A percentile compares a stretch with the other conserved stretches of the same genome.
These are phyloP conservation scores for Beroe ovata DNA, from an alignment of 37 sponge, comb jelly and placozoan species.

Conservation along the genomic window DNA sequence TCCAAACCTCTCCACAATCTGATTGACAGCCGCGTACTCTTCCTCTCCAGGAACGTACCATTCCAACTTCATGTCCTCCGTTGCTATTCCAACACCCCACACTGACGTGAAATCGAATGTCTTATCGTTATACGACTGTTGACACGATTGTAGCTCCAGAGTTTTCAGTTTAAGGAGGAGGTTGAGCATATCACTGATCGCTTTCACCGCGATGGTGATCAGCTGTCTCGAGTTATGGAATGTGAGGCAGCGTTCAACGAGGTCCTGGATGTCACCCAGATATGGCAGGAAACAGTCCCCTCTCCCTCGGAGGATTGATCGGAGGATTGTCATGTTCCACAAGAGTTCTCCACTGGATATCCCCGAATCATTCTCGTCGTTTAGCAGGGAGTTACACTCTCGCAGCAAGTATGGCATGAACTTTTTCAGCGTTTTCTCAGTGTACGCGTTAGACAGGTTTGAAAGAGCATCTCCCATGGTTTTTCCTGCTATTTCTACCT, in stretches of 20 bases:
- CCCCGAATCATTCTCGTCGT: slow-evolving; percentile 6
- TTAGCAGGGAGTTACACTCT: neutral
- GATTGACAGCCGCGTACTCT: neutral
- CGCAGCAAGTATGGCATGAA: slow-evolving; percentile 14
- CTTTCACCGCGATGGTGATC: slow-evolving; percentile 11
- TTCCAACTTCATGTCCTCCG: neutral
- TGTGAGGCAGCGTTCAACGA: neutral
- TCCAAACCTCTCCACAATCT: slow-evolving; percentile 9
- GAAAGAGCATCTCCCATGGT: slow-evolving; percentile 19
- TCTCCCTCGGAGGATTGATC: neutral
- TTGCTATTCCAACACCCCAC: slow-evolving; percentile 1
- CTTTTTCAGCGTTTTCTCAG: slow-evolving; percentile 37
- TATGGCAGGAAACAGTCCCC: slow-evolving; percentile 23
- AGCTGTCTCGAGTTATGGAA: slow-evolving; percentile 4
- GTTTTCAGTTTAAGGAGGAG: neutral
- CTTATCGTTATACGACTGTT: neutral
- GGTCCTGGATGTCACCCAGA: neutral
- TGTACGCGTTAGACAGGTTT: neutral
- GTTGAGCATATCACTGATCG: neutral
- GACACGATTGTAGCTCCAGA: neutral
- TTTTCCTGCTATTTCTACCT: slow-evolving; percentile 29
- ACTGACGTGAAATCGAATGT: slow-evolving; percentile 29
- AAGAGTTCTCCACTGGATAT: neutral
- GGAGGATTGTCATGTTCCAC: slow-evolving; percentile 28
- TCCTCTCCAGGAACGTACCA: slow-evolving; percentile 57